Conservation (phyloP, 2,113 vertebrate genomes). For the Mus pahari region DNA sequence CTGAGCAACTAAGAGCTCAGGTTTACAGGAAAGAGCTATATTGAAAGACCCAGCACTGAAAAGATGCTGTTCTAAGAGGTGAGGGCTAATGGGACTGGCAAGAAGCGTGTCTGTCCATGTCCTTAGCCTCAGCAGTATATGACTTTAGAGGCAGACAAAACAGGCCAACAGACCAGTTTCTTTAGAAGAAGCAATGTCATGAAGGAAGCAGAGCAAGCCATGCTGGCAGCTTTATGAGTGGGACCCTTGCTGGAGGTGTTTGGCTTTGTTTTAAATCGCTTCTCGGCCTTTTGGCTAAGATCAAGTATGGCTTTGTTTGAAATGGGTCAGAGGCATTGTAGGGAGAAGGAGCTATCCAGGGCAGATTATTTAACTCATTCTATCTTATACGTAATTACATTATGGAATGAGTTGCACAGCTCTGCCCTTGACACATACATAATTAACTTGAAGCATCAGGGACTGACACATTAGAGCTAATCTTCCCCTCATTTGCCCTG, state of each 20-base stretch:
- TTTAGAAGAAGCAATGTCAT: neutral
- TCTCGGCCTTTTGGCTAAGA: too few species aligned
- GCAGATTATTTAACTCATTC: neutral
- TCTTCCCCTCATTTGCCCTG: neutral
- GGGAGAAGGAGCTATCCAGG: too few species aligned
- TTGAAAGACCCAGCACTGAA: neutral
- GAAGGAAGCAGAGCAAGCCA: neutral
- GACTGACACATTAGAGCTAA: too few species aligned
- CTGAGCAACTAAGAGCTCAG: neutral
- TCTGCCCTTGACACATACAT: neutral
- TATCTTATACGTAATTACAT: neutral
- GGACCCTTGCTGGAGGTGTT: neutral
- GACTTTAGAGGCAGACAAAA: neutral
- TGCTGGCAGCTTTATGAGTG: too few species aligned
- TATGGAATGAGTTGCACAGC: neutral
- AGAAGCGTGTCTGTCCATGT: neutral
- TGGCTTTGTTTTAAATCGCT: too few species aligned
- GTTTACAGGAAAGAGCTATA: neutral
- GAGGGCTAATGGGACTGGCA: neutral
- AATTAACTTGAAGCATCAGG: neutral
- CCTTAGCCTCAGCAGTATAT: too few species aligned
- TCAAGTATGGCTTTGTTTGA: too few species aligned
- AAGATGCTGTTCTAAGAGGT: neutral
- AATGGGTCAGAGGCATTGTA: neutral
- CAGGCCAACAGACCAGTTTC: neutral